Base-by-base conservation (phyloP, 1,140 invertebrate species). In the Drosophila micromelanica region DNA sequence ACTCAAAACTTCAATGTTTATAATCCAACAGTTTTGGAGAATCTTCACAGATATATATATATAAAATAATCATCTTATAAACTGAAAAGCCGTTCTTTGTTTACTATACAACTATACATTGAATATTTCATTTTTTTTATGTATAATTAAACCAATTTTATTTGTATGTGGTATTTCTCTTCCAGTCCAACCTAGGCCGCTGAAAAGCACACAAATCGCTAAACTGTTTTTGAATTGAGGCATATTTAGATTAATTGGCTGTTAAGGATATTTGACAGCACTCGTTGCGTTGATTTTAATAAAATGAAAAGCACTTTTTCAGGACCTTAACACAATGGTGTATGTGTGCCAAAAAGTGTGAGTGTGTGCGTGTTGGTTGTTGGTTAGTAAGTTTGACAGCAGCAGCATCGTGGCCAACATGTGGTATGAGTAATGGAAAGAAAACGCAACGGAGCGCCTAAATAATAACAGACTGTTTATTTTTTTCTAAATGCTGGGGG, bases 361-460 rank as follows among this genome's bases (percentile, higher is more conserved):
- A 17, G 32, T 11, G 65, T 46, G 57, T 62, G 55, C 45, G 45
- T 15, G 43, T 5, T 62, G 57, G 32, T 35, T 49, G 63, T 51
- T 49, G 3, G 46, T 62, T 70, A 54, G 55, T 69, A 69, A 40
- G 48, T 62, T 62, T 56, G 62, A 35, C 52, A 57, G 40, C 17
- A 13, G 67, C 7, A 13, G 27, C 46, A 37, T 32, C 61, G 45
- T 59, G 67, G 73, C 73, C 80, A 65, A 80, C 81, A 45, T 80
- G 73, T 77, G 65, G 81, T 75, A 87, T 85, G 74, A 86, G 81
- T 80, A 86, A 85, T 85, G 77, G 52, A 56, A 64, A 27, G 32
- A 15, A 30, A 60, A 43, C 54, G 45, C 45, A 52, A 61, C 38
- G 37, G 43, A 51, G 64, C 68, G 51, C 43, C 42, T 48, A 84